Evolutionary conservation across 1,140 invertebrate species (phyloP), one percentile per base, ranked within the genome.

Genomic region (Danaus plexippus): DNA sequence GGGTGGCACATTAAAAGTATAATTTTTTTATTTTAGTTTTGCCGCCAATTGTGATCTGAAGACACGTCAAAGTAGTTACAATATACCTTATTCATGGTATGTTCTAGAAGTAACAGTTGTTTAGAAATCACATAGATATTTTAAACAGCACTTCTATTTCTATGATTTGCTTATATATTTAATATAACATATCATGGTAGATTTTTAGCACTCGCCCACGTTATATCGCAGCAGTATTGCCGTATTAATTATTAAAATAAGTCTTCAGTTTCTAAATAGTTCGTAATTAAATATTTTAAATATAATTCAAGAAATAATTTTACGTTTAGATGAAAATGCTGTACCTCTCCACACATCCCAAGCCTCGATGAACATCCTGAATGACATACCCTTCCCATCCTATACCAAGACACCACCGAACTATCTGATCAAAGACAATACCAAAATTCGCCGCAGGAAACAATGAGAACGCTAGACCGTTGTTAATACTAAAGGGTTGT

Each of bases 1-100:
- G 43, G 22, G 15, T 55, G 57, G 56, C 50, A 59, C 18, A 59
- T 47, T 56, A 61, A 67, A 61, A 43, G 43, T 15, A 15, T 15
- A 59, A 18, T 64, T 64, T 73, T 75, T 73, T 73, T 72, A 75
- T 80, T 80, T 83, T 83, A 80, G 80, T 83, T 65, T 75, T 80
- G 76, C 77, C 77, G 71, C 80, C 80, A 47, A 68, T 80, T 67
- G 76, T 79, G 67, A 71, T 80, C 56, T 83, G 76, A 80, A 66
- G 77, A 75, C 67, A 60, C 59, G 67, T 68, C 59, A 74, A 67
- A 66, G 57, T 68, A 70, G 60, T 66, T 69, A 64, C 54, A 57
- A 61, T 67, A 68, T 63, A 67, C 67, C 57, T 67, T 64, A 63
- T 59, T 57, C 59, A 70, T 73, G 77, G 77, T 82, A 82, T 66